Conservation (phyloP, 2,797 vertebrate genomes). For the Danio albolineatus region DNA sequence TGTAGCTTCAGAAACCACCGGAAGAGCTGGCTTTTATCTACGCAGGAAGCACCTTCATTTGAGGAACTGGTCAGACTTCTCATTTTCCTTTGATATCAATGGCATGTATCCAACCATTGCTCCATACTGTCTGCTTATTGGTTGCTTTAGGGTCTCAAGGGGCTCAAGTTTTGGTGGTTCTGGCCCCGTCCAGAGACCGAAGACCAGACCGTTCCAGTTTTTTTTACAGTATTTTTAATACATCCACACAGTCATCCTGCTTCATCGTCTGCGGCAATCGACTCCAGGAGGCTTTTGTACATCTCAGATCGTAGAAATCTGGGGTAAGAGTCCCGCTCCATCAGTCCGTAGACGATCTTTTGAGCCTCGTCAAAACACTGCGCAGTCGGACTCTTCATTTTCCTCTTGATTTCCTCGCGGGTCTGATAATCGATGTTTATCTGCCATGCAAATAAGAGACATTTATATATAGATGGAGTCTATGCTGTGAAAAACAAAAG, state of each 20-base stretch:
- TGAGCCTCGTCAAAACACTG: conserved; percentile 88
- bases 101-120: background rate
- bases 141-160: background rate
- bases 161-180: conserved; percentile 3
- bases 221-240: conserved; percentile 53
- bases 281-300: conserved; percentile 83
- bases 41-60: conserved; percentile 69
- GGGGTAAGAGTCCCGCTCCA: conserved; percentile 90
- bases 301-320: conserved; percentile 85
- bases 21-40: conserved; percentile 61
- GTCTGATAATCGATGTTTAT: conserved; percentile 88
- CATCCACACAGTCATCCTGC: conserved; percentile 68
- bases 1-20: conserved; percentile 40
- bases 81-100: background rate
- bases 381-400: conserved; percentile 79
- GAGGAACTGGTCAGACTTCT: conserved; percentile 20
- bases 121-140: background rate
- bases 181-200: conserved; percentile 44
- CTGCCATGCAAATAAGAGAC: conserved; percentile 74
- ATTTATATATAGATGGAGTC: background rate
- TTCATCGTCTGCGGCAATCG: conserved; percentile 70
- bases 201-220: conserved; percentile 73
- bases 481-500: background rate
- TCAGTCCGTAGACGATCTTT: conserved; percentile 85
- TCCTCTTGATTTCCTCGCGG: conserved; percentile 80